Evolutionary conservation across 2,888 invertebrate species (phyloP), one percentile per base, ranked within the genome.

Genomic region (Hermodice carunculata): DNA sequence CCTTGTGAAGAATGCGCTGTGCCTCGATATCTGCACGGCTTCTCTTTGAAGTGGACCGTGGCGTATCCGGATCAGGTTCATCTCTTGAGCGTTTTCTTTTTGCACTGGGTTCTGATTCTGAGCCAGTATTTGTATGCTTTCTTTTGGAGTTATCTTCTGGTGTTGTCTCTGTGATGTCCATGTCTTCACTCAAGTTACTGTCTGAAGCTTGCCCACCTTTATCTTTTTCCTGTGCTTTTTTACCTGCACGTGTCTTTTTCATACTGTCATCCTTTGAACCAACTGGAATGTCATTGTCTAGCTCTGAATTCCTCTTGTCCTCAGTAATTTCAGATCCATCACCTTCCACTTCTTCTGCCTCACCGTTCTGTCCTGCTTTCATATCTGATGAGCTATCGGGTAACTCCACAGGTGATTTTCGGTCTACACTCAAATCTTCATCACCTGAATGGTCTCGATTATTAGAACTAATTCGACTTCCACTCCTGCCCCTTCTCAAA

Each of bases 11-110:
- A 11, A 32, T 43, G 8, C 67, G 54, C 53, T 70, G 70, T 32
- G 70, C 70, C 31, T 69, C 68, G 0, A 70, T 67, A 24, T 69
- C 69, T 22, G 54, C 65, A 19, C 66, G 59, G 26, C 43, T 58
- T 3, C 67, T 60, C n/a, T n/a, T n/a, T n/a, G n/a, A n/a, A n/a
- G n/a, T n/a, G n/a, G n/a, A n/a, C n/a, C n/a, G n/a, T n/a, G n/a
- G n/a, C n/a, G n/a, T n/a, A n/a, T n/a, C n/a, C n/a, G n/a, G n/a
- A n/a, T n/a, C n/a, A n/a, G n/a, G n/a, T n/a, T n/a, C n/a, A n/a
- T n/a, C n/a, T n/a, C n/a, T n/a, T 29, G 8, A 6, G 11, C 19
- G 19, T 40, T 6, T 6, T 26, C 32, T 54, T 26, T 11, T 11
- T n/a, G 14, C 22, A 17, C 46, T 46, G 46, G 46, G 19, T 46